These are phyloP conservation scores for Orientallactaga sibirica DNA, from an alignment of 2,797 vertebrate species.

Conservation along the genomic window DNA sequence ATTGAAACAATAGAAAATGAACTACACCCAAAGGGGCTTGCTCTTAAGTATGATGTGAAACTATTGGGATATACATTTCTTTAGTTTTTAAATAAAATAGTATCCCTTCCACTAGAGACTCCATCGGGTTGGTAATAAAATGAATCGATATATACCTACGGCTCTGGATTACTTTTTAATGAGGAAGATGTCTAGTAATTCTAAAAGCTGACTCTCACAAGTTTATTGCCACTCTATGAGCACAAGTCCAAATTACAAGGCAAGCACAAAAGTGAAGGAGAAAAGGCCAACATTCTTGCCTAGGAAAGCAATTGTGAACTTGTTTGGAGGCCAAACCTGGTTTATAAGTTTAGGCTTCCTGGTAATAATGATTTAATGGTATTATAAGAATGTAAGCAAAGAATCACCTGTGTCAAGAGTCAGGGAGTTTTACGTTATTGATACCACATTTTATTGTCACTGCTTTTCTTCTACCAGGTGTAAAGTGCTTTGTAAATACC, in stretches of 20 bases:
- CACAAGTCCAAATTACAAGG: constrained; percentile 72
- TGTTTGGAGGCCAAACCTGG: constrained; percentile 52
- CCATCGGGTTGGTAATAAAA: constrained; percentile 51
- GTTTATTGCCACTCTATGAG: constrained; percentile 49
- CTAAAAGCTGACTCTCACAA: constrained; percentile 63
- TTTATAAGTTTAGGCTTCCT: constrained; percentile 43
- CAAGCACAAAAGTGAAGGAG: constrained; percentile 68
- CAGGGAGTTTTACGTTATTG: constrained; percentile 74
- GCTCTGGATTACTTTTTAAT: constrained; percentile 62
- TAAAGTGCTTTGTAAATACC: constrained; percentile 68
- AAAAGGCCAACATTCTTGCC: constrained; percentile 61
- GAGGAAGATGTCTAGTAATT: constrained; percentile 47
- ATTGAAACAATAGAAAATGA: constrained; percentile 65
- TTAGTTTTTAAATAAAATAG: constrained; percentile 73
- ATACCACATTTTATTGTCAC: constrained; percentile 67
- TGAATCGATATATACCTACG: constrained; percentile 56
- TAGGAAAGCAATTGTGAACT: constrained; percentile 63
- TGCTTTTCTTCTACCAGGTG: constrained; percentile 14
- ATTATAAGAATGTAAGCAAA: constrained; percentile 53
- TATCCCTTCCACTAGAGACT: constrained; percentile 63
- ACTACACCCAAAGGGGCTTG: constrained; percentile 52
- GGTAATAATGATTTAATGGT: constrained; percentile 64
- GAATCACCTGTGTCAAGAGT: constrained; percentile 9
- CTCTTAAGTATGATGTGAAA: constrained; percentile 65
- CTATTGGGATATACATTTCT: constrained; percentile 44